phyloP scores from a whole-genome alignment of 2,888 invertebrate species.

The Megaustenia siamemsis region DNA sequence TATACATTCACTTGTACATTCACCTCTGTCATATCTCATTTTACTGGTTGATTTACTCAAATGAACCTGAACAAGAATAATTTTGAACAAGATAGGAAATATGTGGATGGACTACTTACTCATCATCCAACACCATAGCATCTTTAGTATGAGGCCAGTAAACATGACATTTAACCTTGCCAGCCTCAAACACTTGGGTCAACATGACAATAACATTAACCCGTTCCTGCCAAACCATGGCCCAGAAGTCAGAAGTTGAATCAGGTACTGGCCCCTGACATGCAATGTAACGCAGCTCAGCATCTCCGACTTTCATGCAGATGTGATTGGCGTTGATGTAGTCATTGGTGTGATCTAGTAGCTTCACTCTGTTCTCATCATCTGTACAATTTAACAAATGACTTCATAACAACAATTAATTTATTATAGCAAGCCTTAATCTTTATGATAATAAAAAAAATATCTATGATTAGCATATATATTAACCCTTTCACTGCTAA shows the following conservation, averaged over 20 bases:
- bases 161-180: constrained; percentile 96
- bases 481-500: too few species aligned
- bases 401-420: too few species aligned
- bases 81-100: too few species aligned
- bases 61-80: too few species aligned
- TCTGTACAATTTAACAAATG: too few species aligned
- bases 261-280: constrained; percentile 90
- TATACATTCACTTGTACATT: too few species aligned
- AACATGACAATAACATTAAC: constrained; percentile 92
- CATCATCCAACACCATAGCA: constrained; percentile 62
- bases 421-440: too few species aligned
- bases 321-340: constrained; percentile 76
- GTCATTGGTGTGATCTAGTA: constrained; percentile 57
- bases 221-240: constrained; percentile 98
- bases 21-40: too few species aligned
- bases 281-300: constrained; percentile 71
- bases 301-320: constrained; percentile 60
- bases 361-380: constrained; percentile 74
- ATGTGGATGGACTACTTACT: constrained; percentile 58
- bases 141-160: constrained; percentile 89
- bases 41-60: too few species aligned
- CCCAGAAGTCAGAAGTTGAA: constrained; percentile 96
- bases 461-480: too few species aligned
- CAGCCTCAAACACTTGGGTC: constrained; percentile 91
- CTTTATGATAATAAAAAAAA: too few species aligned